Conservation (phyloP, 2,113 vertebrate genomes). For the Ursus arctos region DNA sequence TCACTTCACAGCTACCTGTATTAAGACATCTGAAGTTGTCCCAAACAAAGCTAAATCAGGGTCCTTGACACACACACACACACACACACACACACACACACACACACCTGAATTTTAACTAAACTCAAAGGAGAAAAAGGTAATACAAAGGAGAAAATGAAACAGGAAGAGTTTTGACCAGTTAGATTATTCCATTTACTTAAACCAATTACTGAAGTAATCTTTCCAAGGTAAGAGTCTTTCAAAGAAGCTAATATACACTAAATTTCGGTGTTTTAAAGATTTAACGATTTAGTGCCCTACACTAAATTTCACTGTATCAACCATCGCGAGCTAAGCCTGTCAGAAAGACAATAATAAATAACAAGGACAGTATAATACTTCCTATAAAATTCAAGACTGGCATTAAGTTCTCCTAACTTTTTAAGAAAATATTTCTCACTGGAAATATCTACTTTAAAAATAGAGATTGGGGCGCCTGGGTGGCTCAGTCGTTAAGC, state of each 20-base stretch:
- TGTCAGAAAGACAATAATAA: background rate
- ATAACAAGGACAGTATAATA: background rate
- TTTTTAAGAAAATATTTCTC: conserved; percentile 7
- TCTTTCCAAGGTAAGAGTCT: background rate
- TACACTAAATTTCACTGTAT: background rate
- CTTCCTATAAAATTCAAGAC: conserved; percentile 8
- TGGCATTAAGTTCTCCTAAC: background rate
- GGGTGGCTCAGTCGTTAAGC: no score
- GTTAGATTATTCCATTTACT: background rate
- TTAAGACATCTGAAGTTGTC: background rate
- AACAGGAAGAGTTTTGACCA: background rate
- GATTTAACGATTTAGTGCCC: no score
- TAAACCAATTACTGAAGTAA: background rate
- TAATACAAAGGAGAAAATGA: background rate
- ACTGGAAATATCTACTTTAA: background rate
- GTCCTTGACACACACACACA: background rate
- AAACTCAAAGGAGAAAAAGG: background rate
- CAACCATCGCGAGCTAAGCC: background rate
- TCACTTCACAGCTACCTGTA: background rate
- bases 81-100: no score
- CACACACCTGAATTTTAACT: background rate
- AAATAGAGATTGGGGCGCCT: no score
- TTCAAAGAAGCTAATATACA: background rate
- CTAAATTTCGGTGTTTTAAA: background rate
- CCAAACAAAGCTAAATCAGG: background rate